Conservation (phyloP, 2,797 vertebrate species). For the Iguana delicatissima region DNA sequence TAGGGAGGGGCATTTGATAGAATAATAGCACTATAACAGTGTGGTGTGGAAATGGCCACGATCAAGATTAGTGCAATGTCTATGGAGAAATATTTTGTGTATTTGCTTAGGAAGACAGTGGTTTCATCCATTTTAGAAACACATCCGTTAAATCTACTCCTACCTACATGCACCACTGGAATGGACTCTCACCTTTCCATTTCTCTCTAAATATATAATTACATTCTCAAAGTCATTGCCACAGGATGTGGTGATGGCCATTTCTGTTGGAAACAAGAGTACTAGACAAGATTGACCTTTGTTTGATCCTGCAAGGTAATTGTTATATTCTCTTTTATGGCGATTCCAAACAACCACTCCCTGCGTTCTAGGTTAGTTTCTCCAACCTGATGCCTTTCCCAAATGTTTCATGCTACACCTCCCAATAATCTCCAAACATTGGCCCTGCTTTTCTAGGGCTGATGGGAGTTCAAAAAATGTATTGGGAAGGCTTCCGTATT, state of each 20-base stretch:
- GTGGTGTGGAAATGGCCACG: too few relatives aligned
- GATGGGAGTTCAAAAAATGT: neutral
- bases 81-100: neutral
- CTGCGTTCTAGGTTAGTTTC: neutral
- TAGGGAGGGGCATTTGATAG: too few relatives aligned
- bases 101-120: neutral
- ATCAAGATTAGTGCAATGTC: neutral
- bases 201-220: neutral
- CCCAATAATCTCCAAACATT: neutral
- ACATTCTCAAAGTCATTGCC: neutral
- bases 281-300: neutral
- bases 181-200: constrained; percentile 3
- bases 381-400: neutral
- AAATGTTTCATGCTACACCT: neutral
- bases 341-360: neutral
- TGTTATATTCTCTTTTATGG: neutral
- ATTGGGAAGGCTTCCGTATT: neutral
- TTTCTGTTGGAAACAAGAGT: neutral
- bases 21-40: too few relatives aligned
- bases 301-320: neutral
- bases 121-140: neutral
- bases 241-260: neutral
- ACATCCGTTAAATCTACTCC: neutral
- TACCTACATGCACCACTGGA: neutral
- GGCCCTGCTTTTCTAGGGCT: neutral